These are phyloP conservation scores for Hyla sarda DNA, from an alignment of 2,113 vertebrate genomes.

Conservation along the genomic window DNA sequence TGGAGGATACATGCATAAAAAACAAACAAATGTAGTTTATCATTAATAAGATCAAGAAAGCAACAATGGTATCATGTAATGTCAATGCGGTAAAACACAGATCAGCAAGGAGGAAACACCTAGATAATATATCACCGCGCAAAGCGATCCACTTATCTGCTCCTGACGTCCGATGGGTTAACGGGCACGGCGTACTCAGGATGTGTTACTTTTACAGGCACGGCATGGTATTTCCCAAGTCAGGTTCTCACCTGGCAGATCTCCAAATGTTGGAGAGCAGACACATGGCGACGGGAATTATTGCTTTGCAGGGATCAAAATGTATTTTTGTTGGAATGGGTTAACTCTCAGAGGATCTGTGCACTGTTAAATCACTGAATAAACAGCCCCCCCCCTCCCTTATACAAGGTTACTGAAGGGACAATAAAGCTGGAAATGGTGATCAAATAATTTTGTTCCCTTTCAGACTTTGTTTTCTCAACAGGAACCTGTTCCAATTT, in stretches of 20 bases:
- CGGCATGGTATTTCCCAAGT: constrained; percentile 51
- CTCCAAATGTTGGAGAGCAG: constrained; percentile 45
- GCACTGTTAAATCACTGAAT: constrained; percentile 54
- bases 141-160: neutral
- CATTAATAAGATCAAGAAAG: neutral
- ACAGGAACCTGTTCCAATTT: neutral
- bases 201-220: constrained; percentile 51
- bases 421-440: constrained; percentile 46
- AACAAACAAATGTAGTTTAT: too few relatives aligned
- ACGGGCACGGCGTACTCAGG: constrained; percentile 8
- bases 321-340: constrained; percentile 59
- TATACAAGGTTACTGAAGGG: constrained; percentile 56
- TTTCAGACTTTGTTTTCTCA: constrained; percentile 44
- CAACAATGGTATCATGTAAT: neutral
- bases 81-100: neutral
- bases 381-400: constrained; percentile 56
- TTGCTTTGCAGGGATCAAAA: constrained; percentile 56
- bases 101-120: neutral
- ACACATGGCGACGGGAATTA: constrained; percentile 50
- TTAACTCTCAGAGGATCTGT: constrained; percentile 52
- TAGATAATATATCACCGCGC: neutral
- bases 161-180: constrained; percentile 34
- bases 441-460: constrained; percentile 39
- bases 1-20: too few relatives aligned
- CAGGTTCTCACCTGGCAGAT: constrained; percentile 41